Conservation (phyloP, 2,888 invertebrate species). For the Synergus gifuensis region DNA sequence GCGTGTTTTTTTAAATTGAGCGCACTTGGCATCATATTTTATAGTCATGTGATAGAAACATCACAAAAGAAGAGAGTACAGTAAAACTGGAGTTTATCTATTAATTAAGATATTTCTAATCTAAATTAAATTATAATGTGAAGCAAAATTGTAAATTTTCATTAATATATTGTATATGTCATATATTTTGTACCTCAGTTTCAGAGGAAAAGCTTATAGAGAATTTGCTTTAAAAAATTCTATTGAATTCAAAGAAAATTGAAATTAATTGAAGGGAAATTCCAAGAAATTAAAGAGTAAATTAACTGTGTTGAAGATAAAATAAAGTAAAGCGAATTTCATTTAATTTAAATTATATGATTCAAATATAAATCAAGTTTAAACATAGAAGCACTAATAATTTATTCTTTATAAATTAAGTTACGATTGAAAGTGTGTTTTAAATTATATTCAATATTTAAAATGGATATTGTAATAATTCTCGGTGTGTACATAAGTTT, state of each 20-base stretch:
- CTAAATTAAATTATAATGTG: not conserved
- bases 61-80: not conserved
- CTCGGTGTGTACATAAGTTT: constrained; percentile 23
- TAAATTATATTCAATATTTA: not conserved
- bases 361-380: no score
- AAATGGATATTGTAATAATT: not conserved
- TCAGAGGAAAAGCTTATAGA: not conserved
- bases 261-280: no score
- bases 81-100: not conserved
- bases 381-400: not conserved
- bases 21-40: not conserved
- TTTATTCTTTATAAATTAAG: constrained; percentile 34
- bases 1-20: not conserved
- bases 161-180: not conserved
- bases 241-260: not conserved
- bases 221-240: not conserved
- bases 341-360: no score
- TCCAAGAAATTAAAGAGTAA: no score
- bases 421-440: not conserved
- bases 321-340: no score
- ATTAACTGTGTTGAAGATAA: no score
- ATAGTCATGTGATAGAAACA: not conserved
- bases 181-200: not conserved
- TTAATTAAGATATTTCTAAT: not conserved
- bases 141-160: not conserved